Evolutionary conservation across 2,888 invertebrate species (phyloP), one percentile per base, ranked within the genome.

Genomic region (Ernsta delagoae): DNA sequence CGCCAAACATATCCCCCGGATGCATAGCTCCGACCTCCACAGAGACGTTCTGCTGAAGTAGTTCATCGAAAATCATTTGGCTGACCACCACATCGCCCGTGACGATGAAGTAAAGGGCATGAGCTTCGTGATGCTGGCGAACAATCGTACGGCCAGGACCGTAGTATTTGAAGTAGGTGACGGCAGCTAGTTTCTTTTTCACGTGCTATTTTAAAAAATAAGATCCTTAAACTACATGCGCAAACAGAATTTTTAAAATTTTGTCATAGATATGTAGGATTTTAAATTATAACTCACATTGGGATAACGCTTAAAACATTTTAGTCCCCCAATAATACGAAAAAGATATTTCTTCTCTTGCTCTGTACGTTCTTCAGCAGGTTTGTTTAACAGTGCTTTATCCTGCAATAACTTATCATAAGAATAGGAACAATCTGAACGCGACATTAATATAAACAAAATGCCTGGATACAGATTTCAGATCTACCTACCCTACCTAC

Each of bases 1-100:
- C 96, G 0, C 96, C 96, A 75, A 96, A 96, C 91, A 95, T 94
- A 65, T 94, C 95, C 0, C 96, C 96, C 0, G 93, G 73, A 34
- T 90, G 90, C 84, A 95, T 90, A 0, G 79, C 79, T 5, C 94
- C 94, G 7, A 95, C 84, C 12, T 94, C 93, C 16, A 90, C 84
- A 0, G 90, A 90, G 0, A 92, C 79, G 59, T 85, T 75, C 76
- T 91, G 82, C 12, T 94, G 88, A 1, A 94, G 77, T 34, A 94
- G 78, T 65, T 92, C 91, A 73, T 96, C 95, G 70, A 81, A 94
- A 0, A 90, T 78, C 76, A 88, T 83, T 69, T 93, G 94, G 57
- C 93, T 93, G 67, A 95, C 90, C 6, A 79, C 79, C 8, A 93
- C 83, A 56, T 92, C 89, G 3, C 97, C 97, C 0, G 90, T 89